phyloP scores from a whole-genome alignment of 1,140 invertebrate genomes.

The Temnothorax longispinosus region DNA sequence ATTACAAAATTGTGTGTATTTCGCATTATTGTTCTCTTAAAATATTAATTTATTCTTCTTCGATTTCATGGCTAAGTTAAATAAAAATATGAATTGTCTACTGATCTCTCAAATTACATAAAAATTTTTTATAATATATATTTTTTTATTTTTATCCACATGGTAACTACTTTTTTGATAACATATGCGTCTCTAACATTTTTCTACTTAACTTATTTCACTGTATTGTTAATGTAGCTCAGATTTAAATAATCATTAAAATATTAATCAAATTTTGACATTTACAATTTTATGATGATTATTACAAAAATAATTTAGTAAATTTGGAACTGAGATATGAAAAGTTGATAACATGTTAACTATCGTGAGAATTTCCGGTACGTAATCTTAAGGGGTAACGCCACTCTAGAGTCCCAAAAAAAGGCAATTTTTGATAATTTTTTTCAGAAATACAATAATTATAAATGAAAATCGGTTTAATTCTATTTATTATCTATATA shows the following conservation, averaged over 20 bases:
- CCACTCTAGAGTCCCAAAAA: too few relatives aligned
- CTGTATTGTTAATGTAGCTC: background rate
- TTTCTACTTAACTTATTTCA: background rate
- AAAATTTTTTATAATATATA: too few relatives aligned
- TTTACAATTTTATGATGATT: background rate
- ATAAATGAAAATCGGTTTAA: too few relatives aligned
- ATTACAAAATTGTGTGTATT: background rate
- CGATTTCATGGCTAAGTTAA: background rate
- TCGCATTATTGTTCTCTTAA: background rate
- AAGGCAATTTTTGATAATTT: too few relatives aligned
- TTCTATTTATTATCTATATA: too few relatives aligned
- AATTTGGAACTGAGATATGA: background rate
- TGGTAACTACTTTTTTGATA: background rate
- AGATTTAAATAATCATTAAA: background rate
- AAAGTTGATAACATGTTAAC: too few relatives aligned
- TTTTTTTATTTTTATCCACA: too few relatives aligned
- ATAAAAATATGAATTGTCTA: background rate
- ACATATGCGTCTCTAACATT: background rate
- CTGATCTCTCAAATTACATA: too few relatives aligned
- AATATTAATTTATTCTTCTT: background rate
- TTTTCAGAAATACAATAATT: too few relatives aligned
- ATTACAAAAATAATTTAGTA: background rate
- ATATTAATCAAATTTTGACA: background rate
- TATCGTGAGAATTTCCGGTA: background rate
- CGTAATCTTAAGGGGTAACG: background rate